Evolutionary conservation across 2,113 vertebrate species (phyloP).

Genomic region (Fukomys damarensis): DNA sequence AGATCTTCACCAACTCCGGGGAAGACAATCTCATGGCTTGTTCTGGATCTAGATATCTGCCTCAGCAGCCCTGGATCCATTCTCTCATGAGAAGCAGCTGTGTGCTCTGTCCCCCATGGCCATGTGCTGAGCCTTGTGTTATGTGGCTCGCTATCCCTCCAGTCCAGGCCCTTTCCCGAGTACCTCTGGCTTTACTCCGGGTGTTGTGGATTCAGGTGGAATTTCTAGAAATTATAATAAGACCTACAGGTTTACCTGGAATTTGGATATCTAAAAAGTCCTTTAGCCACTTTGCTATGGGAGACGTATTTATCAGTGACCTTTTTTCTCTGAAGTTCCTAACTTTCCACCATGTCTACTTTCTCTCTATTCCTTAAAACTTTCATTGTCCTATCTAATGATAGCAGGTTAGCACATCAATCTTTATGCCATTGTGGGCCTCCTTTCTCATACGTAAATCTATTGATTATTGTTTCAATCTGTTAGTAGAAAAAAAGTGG

Average conservation of each 20-base stretch:
- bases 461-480: neutral
- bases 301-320: neutral
- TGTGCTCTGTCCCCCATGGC: accelerated
- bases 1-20: neutral
- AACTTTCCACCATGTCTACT: neutral
- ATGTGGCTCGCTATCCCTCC: neutral
- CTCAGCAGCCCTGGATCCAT: neutral
- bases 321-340: neutral
- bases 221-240: neutral
- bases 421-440: too few species aligned
- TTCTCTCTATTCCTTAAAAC: neutral
- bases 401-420: neutral
- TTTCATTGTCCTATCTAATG: neutral
- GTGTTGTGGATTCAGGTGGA: neutral
- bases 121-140: accelerated
- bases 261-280: neutral
- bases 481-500: neutral
- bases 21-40: neutral
- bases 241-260: neutral
- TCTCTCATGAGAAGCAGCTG: neutral
- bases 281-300: neutral
- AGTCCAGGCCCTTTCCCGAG: neutral
- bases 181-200: neutral
- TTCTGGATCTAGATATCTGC: neutral
- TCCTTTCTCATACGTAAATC: neutral